A percentile compares a stretch with the other conserved stretches of the same genome.
These are phyloP conservation scores for Xylota segnis DNA, from an alignment of 2,888 invertebrate species.

Conservation along the genomic window DNA sequence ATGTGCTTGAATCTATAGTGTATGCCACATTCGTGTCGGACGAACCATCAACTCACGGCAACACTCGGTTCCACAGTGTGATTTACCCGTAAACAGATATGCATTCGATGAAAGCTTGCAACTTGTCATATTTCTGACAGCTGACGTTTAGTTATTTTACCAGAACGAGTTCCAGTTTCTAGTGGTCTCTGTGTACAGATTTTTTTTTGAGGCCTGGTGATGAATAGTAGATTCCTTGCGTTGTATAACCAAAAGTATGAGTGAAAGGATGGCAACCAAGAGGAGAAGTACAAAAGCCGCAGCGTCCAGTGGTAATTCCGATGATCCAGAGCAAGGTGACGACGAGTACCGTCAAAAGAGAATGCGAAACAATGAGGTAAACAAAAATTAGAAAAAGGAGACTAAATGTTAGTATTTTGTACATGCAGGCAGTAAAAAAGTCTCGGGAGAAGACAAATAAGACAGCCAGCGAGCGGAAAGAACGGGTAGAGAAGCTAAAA, in stretches of 20 bases:
- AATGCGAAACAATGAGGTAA: conserved; percentile 83
- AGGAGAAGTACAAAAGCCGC: conserved; percentile 80
- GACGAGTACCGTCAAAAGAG: conserved; percentile 82
- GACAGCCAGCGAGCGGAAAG: conserved; percentile 82
- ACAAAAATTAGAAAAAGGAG: conserved; percentile 43
- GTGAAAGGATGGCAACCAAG: conserved; percentile 83
- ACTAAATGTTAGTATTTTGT: conserved; percentile 50
- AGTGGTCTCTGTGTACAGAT: conserved; percentile 1
- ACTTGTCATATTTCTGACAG: conserved; percentile 57
- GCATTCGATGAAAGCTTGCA: conserved; percentile 62
- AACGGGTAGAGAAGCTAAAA: conserved; percentile 81
- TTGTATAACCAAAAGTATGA: conserved; percentile 82
- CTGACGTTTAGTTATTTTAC: conserved; percentile 63
- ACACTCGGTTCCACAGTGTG: conserved; percentile 19
- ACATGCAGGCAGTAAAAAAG: conserved; percentile 82
- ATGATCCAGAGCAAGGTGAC: conserved; percentile 79
- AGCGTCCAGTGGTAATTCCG: conserved; percentile 79
- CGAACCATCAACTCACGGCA: conserved; percentile 41
- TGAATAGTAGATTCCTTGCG: conserved; percentile 48
- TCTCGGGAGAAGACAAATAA: conserved; percentile 83
- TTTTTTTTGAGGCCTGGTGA: conserved; percentile 18
- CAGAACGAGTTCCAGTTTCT: conserved; percentile 13
- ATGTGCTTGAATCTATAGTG: not conserved
- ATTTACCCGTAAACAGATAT: conserved; percentile 48
- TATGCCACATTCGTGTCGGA: too few relatives aligned